A percentile compares a stretch with the other conserved stretches of the same genome.
Conservation (phyloP, 2,113 vertebrate species). For the Lamprotornis superbus region DNA sequence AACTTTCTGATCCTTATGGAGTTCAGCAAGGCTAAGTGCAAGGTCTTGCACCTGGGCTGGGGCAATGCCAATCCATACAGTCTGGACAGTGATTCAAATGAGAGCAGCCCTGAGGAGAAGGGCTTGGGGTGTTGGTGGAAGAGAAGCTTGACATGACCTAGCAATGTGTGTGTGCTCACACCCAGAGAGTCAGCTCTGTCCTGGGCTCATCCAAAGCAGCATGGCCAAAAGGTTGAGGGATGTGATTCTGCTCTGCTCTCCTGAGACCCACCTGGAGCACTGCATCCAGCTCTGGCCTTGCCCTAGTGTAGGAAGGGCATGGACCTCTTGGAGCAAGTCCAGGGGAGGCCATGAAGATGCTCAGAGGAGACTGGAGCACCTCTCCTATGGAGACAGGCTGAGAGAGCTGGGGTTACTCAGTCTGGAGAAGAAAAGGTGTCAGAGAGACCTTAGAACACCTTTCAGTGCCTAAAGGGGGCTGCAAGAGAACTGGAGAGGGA, state of each 20-base stretch:
- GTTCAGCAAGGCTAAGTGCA: neutral
- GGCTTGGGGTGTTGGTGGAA: neutral
- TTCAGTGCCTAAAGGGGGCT: neutral
- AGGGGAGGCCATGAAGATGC: neutral
- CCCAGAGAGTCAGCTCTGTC: neutral
- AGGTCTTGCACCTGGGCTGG: neutral
- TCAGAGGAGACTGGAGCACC: neutral
- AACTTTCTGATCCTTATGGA: neutral
- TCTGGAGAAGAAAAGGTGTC: neutral
- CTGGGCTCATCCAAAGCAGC: neutral
- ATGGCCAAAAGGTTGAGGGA: rapidly evolving
- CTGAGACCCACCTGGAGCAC: neutral
- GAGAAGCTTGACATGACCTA: neutral
- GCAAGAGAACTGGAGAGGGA: neutral
- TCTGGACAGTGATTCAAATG: neutral
- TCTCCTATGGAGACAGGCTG: neutral
- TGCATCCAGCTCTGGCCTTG: neutral
- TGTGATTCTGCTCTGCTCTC: neutral
- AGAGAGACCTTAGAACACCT: neutral
- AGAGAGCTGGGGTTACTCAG: neutral
- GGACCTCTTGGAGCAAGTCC: neutral
- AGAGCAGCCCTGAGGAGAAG: neutral
- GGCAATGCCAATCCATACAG: neutral
- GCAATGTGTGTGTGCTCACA: neutral
- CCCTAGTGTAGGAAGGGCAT: neutral